These are phyloP conservation scores for Eumacrocentrus americanus DNA, from an alignment of 2,888 invertebrate genomes.

Conservation along the genomic window DNA sequence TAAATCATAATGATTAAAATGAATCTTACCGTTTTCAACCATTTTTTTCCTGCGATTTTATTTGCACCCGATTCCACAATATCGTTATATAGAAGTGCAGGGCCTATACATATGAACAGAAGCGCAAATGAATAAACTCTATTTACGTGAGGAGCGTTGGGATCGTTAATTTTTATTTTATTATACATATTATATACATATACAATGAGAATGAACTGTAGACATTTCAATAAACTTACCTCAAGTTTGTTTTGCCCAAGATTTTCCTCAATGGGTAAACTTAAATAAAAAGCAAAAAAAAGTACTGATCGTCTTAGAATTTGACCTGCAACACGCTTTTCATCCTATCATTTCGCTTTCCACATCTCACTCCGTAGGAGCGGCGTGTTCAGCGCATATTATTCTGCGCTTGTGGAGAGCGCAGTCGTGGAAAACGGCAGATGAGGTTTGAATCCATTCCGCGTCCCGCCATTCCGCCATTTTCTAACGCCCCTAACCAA, in stretches of 20 bases:
- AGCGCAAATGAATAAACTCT: slow-evolving; percentile 16
- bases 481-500: neutral
- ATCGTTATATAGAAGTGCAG: slow-evolving; percentile 33
- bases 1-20: slow-evolving; percentile 7
- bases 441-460: slow-evolving; percentile 22
- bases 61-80: slow-evolving; percentile 46
- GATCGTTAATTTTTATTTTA: slow-evolving; percentile 4
- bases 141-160: slow-evolving; percentile 1
- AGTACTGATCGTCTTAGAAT: too few species aligned
- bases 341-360: slow-evolving; percentile 20
- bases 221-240: neutral
- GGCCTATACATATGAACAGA: slow-evolving; percentile 19
- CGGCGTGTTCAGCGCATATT: slow-evolving; percentile 21
- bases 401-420: slow-evolving; percentile 20
- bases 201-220: neutral
- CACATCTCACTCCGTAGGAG: slow-evolving; percentile 1
- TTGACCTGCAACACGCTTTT: neutral
- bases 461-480: slow-evolving; percentile 7
- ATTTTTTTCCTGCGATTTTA: slow-evolving; percentile 42
- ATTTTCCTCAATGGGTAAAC: too few species aligned
- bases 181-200: neutral
- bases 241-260: neutral
- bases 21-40: slow-evolving; percentile 45
- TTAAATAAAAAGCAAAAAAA: too few species aligned
- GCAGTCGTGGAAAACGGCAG: slow-evolving; percentile 21